Evolutionary conservation across 2,888 invertebrate genomes (phyloP), one percentile per base, ranked within the genome.

Genomic region (Tethea ocularis): DNA sequence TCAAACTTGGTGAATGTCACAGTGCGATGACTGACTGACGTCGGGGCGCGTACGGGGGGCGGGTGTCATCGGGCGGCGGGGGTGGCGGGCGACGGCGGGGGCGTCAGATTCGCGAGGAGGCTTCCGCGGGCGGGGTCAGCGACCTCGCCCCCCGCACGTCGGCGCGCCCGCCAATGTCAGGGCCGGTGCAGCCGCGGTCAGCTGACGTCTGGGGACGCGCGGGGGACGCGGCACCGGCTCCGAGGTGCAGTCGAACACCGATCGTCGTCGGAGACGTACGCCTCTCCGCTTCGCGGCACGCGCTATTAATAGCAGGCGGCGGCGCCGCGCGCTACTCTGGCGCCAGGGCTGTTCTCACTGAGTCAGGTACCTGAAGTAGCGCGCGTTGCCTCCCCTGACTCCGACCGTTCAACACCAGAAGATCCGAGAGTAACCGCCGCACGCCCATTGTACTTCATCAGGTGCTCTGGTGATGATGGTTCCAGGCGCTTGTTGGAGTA

Each of bases 281-380:
- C 81, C 77, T 74, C 81, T 75, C 72, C 68, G 70, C 66, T 59
- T 59, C 74, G 71, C 69, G 78, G 62, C 69, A 69, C 86, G 84
- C 85, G 84, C 86, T 87, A 86, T 86, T 68, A 77, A 85, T 86
- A 88, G 70, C 78, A 73, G 86, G 84, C 86, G 86, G 82, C 74
- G 88, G 82, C 88, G 81, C 94, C 95, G 95, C 96, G 97, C 95
- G 97, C 95, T 97, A 97, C 97, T 95, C 96, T 94, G 97, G 96
- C 96, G 95, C 97, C 96, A 93, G 94, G 94, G 96, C 97, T 97
- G 91, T 93, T 94, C 94, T 93, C 90, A 90, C 87, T 86, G 91
- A 97, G 98, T 98, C 98, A 98, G 98, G 98, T 98, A 98, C 98
- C 98, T 97, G 97, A 98, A 98, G 98, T 98, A 98, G 98, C 98